Conservation (phyloP, 1,140 invertebrate genomes). For the Pararge aegeria region DNA sequence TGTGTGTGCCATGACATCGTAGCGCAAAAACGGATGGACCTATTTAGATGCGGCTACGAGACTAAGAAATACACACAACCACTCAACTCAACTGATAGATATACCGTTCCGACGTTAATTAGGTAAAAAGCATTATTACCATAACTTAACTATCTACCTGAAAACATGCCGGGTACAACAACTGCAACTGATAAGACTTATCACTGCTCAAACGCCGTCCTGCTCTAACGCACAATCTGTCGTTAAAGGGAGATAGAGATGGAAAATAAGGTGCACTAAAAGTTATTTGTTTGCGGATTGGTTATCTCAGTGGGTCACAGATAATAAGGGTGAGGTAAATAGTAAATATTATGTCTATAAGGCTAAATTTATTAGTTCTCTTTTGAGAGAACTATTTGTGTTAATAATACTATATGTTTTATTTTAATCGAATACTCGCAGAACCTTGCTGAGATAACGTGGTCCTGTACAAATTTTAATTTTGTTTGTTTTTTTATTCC, state of each 20-base stretch:
- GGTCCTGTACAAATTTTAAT: no score
- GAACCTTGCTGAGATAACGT: no score
- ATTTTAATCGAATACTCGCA: no score
- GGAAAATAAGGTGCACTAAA: constrained; percentile 20
- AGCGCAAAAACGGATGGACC: no score
- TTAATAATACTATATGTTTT: no score
- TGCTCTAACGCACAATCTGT: background rate
- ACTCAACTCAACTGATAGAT: no score
- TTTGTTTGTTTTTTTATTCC: no score
- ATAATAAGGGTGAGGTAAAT: constrained; percentile 32
- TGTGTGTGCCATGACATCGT: no score
- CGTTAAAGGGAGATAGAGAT: constrained; percentile 11
- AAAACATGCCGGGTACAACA: background rate
- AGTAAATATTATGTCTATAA: background rate
- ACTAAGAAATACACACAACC: no score
- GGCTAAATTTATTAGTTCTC: background rate
- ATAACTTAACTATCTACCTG: background rate
- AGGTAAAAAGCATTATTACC: background rate
- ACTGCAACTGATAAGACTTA: constrained; percentile 5
- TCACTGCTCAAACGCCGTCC: background rate
- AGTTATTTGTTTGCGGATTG: constrained; percentile 27
- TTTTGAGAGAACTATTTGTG: no score
- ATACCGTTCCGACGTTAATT: no score
- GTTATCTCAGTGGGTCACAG: constrained; percentile 47
- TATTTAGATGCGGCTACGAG: no score